Evolutionary conservation across 2,113 vertebrate species (phyloP).

Genomic region (Thermophis baileyi): DNA sequence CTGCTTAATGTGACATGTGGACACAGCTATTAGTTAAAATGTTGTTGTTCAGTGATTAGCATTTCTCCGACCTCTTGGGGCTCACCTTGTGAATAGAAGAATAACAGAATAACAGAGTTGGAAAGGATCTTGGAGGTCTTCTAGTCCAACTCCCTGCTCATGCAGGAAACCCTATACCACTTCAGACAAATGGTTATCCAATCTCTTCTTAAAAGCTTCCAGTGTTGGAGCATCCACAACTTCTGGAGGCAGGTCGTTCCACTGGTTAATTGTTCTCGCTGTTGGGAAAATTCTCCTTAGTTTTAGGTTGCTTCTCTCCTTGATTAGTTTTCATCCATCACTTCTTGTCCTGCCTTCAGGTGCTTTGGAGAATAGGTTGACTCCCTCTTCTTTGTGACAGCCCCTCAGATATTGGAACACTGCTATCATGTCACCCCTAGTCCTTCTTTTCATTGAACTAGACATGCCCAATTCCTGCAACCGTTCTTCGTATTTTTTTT

Average conservation of each 20-base stretch:
- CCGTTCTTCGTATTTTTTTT: too few species aligned
- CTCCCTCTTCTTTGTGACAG: neutral
- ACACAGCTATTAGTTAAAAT: neutral
- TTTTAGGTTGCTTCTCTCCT: neutral
- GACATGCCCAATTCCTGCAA: neutral
- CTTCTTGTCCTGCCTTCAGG: neutral
- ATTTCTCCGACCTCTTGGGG: neutral
- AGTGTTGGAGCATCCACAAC: too few species aligned
- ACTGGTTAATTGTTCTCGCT: neutral
- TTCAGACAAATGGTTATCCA: too few species aligned
- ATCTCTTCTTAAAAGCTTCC: too few species aligned
- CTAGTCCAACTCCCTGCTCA: too few species aligned
- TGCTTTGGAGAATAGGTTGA: neutral
- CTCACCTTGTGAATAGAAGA: conserved; percentile 43
- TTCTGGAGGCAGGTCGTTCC: neutral
- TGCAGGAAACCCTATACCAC: too few species aligned
- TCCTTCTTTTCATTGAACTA: neutral
- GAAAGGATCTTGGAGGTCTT: neutral
- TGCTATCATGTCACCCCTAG: neutral
- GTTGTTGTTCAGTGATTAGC: neutral
- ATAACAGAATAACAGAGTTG: neutral
- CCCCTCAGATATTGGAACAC: neutral
- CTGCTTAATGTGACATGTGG: neutral
- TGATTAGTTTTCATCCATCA: neutral
- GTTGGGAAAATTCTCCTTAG: neutral